Base-by-base conservation (phyloP, 2,113 vertebrate species). In the Crotophaga sulcirostris region DNA sequence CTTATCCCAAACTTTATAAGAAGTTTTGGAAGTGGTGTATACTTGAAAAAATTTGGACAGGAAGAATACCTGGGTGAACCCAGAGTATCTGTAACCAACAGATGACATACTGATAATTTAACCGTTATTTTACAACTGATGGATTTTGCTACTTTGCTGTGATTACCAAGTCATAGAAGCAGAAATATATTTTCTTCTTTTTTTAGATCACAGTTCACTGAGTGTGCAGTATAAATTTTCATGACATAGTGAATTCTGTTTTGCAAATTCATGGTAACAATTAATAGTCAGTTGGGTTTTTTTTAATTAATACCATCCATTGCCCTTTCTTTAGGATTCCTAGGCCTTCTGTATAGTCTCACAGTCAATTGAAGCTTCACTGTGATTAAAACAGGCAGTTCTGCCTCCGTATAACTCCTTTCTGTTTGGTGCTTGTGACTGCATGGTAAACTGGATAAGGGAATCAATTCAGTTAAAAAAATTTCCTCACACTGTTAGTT, bases 271-370 rank as follows among this genome's bases (percentile, higher is more conserved):
- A 69, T 79, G 66, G 58, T 49, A 82, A 79, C n/a, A 62, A 52
- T 78, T 3, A 59, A 31, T 75, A 72, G n/a, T 63, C n/a, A n/a
- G n/a, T 45, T 23, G 56, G 86, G 44, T n/a, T 10, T 75, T 82
- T 58, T 64, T 23, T 4, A 80, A 89, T 94, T 93, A 91, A 84
- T 94, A 13, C 52, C 59, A 79, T 95, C 66, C 49, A 14, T 87
- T 97, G 77, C 69, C 84, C 87, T 95, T 92, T 81, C 84, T 95
- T 92, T 96, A 89, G 91, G 94, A 89, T 25, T 91, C 58, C 84
- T 95, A 92, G 69, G 86, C 77, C 84, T 89, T 94, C 64, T 94
- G 56, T 96, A 77, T 96, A 96, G 78, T 95, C 69, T 97, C 66
- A 90, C 66, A 96, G 81, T 93, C 86, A 90, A 60, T n/a, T 95